Evolutionary conservation across 2,888 invertebrate genomes (phyloP).

Genomic region (Halictus quadricinctus): DNA sequence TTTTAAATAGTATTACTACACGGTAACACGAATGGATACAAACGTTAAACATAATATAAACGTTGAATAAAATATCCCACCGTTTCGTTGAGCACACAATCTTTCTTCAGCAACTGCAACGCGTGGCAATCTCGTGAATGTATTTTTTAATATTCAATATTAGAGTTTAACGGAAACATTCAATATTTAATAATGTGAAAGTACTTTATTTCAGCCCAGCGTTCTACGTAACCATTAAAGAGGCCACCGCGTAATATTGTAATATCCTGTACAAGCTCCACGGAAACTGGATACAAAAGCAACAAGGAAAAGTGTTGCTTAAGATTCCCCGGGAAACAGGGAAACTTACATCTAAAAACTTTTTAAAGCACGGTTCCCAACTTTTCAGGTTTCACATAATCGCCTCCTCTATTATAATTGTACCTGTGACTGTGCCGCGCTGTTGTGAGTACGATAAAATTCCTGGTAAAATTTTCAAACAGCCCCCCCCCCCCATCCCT

Average conservation of each 20-base stretch:
- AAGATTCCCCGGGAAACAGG: conserved; percentile 29
- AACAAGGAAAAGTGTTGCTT: conserved; percentile 25
- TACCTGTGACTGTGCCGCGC: conserved; percentile 6
- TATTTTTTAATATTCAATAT: background rate
- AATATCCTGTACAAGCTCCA: background rate
- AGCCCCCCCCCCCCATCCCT: background rate
- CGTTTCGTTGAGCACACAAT: background rate
- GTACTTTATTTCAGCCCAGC: background rate
- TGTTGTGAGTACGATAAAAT: background rate
- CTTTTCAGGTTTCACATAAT: conserved; percentile 34
- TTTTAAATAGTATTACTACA: background rate
- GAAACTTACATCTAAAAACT: conserved; percentile 43
- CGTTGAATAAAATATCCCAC: background rate
- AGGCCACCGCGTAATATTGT: background rate
- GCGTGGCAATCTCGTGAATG: background rate
- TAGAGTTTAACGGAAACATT: background rate
- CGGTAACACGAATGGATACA: background rate
- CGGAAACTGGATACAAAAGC: background rate
- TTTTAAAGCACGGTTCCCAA: conserved; percentile 30
- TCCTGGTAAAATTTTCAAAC: conserved; percentile 4
- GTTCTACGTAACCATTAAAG: background rate
- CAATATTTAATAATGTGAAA: background rate
- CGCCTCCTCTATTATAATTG: conserved; percentile 38
- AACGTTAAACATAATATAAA: background rate
- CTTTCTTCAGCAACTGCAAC: no score